These are phyloP conservation scores for Chaitophorus viminalis DNA, from an alignment of 2,888 invertebrate species.

Conservation along the genomic window DNA sequence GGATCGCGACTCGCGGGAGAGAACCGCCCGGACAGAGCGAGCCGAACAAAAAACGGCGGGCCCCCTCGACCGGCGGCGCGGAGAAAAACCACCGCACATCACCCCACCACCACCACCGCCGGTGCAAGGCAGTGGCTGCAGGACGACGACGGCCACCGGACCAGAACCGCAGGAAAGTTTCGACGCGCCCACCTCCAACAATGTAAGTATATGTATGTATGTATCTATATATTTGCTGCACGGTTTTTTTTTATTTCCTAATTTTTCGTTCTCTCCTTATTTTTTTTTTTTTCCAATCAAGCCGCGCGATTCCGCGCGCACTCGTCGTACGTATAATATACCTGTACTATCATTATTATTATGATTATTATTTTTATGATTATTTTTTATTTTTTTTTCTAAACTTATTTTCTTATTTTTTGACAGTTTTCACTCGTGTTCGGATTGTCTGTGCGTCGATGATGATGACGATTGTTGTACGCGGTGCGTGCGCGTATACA, in stretches of 20 bases:
- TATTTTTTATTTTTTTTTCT: not conserved
- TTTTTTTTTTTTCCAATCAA: not conserved
- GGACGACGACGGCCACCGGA: slow-evolving; percentile 31
- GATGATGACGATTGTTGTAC: slow-evolving; percentile 51
- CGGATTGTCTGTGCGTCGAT: slow-evolving; percentile 12
- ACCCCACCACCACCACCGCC: not conserved
- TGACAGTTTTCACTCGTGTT: slow-evolving; percentile 53
- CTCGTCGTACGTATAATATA: too few species aligned
- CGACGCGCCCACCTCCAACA: slow-evolving; percentile 14
- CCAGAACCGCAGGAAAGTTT: slow-evolving; percentile 60
- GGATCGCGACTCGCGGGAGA: slow-evolving; percentile 57
- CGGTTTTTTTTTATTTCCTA: not conserved
- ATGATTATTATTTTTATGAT: not conserved
- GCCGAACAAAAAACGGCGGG: not conserved
- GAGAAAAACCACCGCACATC: slow-evolving; percentile 13
- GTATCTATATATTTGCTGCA: too few species aligned
- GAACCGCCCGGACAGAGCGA: slow-evolving; percentile 52
- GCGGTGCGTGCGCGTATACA: not conserved
- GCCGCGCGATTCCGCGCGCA: not conserved
- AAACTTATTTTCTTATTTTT: slow-evolving; percentile 34
- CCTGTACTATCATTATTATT: slow-evolving; percentile 1
- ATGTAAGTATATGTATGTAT: too few species aligned
- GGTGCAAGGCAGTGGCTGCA: not conserved
- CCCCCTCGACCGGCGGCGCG: slow-evolving; percentile 25
- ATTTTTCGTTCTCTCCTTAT: not conserved